A percentile compares a stretch with the other conserved stretches of the same genome.
phyloP scores from a whole-genome alignment of 37 sponge, comb jelly and placozoan species.

The Amphimedon queenslandica region DNA sequence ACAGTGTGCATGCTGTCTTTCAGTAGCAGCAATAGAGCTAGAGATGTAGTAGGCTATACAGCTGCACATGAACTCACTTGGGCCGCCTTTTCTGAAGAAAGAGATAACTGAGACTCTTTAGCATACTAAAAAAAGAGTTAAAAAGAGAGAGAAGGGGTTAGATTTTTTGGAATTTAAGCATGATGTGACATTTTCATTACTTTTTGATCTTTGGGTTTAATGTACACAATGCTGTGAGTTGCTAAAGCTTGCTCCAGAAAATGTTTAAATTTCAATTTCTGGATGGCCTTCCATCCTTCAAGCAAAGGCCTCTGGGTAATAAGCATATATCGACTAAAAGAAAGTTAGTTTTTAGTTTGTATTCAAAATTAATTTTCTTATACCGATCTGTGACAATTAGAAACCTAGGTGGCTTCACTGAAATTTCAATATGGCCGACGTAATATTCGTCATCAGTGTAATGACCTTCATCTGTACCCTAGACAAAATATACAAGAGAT shows the following conservation, averaged over 20 bases:
- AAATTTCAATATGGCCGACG: conserved; percentile 35
- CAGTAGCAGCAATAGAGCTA: too few species aligned
- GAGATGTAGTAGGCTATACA: too few species aligned
- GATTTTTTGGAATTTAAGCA: background rate
- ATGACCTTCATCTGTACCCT: conserved; percentile 53
- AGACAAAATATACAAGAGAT: background rate
- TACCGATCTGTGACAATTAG: conserved; percentile 50
- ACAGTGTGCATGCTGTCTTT: too few species aligned
- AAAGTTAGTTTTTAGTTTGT: background rate
- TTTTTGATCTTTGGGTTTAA: conserved; percentile 14
- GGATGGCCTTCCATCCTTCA: conserved; percentile 44
- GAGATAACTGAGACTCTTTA: conserved; percentile 4
- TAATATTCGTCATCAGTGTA: conserved; percentile 41
- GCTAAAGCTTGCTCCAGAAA: conserved; percentile 15
- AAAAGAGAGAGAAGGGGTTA: too few species aligned
- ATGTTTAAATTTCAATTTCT: conserved; percentile 12
- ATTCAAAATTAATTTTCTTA: background rate
- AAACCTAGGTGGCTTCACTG: conserved; percentile 21
- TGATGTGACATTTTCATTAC: conserved; percentile 2
- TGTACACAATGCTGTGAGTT: conserved; percentile 17
- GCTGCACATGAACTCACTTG: too few species aligned
- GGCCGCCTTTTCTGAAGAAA: conserved; percentile 13
- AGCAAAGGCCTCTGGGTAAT: conserved; percentile 29
- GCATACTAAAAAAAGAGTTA: too few species aligned
- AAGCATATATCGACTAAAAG: conserved; percentile 28